Conservation (phyloP, 2,888 invertebrate species). For the Cataglyphis rosenhaueri region DNA sequence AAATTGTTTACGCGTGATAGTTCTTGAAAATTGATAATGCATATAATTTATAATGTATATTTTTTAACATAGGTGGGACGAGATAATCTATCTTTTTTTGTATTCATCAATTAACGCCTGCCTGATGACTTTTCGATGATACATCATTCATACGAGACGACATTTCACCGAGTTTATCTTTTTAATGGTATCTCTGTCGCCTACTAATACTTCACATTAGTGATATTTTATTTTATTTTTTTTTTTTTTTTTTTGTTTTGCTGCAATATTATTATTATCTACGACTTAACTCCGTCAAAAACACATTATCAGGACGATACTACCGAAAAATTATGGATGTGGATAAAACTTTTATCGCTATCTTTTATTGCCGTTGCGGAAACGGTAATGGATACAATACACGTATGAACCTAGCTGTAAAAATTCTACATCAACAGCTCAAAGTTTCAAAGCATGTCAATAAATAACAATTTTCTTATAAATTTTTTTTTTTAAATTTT, state of each 20-base stretch:
- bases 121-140: not conserved
- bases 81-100: not conserved
- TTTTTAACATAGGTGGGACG: not conserved
- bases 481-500: not conserved
- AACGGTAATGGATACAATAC: not conserved
- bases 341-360: slow-evolving; percentile 4
- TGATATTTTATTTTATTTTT: not conserved
- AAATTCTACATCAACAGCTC: not conserved
- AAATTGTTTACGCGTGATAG: not conserved
- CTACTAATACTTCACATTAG: not conserved
- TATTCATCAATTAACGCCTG: not conserved
- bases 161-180: not conserved
- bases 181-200: not conserved
- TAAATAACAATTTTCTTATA: not conserved
- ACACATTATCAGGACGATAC: not conserved
- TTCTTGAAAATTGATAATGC: not conserved
- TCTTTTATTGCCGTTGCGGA: not conserved
- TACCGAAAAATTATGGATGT: slow-evolving; percentile 25
- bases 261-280: not conserved
- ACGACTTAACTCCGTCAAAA: not conserved
- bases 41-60: not conserved
- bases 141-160: not conserved
- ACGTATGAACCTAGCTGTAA: not conserved
- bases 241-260: not conserved
- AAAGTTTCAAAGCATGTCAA: not conserved